Percentiles rank a stretch among this genome's conserved stretches.
These are phyloP conservation scores for Drosophila serrata DNA, from an alignment of 1,140 invertebrate genomes.

Conservation along the genomic window DNA sequence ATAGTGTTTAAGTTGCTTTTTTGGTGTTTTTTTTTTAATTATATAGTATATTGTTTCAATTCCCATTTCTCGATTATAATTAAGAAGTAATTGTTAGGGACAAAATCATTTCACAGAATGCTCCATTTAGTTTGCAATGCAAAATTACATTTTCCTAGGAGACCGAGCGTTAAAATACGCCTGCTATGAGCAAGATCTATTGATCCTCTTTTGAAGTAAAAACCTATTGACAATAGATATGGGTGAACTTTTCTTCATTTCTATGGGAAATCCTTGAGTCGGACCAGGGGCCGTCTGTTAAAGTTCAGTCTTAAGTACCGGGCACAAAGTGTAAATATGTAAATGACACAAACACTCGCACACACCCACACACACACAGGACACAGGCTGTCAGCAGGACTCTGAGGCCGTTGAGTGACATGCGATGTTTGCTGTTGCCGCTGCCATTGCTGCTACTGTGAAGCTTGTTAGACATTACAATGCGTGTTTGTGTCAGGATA, in stretches of 20 bases:
- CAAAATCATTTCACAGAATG: neutral
- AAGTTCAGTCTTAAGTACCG: slow-evolving; percentile 38
- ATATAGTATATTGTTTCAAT: too few species aligned
- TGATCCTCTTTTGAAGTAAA: neutral
- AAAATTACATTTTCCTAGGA: neutral
- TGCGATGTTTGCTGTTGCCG: slow-evolving; percentile 43
- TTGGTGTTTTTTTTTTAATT: too few species aligned
- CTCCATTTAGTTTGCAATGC: neutral
- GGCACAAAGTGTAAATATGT: slow-evolving; percentile 65
- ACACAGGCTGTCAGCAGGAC: slow-evolving; percentile 47
- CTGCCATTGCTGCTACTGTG: slow-evolving; percentile 46
- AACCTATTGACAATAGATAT: neutral
- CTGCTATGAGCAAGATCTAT: neutral
- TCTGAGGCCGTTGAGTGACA: slow-evolving; percentile 67
- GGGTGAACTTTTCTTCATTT: neutral
- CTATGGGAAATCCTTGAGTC: neutral
- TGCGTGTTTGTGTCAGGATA: slow-evolving; percentile 83
- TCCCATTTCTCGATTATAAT: too few species aligned
- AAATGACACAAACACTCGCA: slow-evolving; percentile 46
- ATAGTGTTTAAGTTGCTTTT: too few species aligned
- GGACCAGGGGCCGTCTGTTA: slow-evolving; percentile 1
- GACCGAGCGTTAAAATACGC: neutral
- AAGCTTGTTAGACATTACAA: slow-evolving; percentile 82
- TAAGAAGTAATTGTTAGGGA: too few species aligned
- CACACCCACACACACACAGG: slow-evolving; percentile 14